phyloP scores from a whole-genome alignment of 2,888 invertebrate genomes.

The Linnaemya vulpina region DNA sequence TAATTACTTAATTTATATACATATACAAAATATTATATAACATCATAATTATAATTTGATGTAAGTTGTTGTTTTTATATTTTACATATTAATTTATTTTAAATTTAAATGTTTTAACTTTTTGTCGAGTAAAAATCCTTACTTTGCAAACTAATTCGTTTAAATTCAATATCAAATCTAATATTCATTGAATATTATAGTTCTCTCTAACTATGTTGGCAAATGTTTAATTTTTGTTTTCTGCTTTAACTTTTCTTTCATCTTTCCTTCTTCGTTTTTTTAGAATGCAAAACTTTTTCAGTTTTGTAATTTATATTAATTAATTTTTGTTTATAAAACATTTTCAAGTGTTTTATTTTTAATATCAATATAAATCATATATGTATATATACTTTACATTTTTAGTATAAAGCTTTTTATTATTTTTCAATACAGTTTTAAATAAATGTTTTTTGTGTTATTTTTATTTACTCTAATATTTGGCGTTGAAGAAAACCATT shows the following conservation, averaged over 20 bases:
- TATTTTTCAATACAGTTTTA: constrained; percentile 53
- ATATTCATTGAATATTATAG: constrained; percentile 56
- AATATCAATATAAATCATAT: constrained; percentile 24
- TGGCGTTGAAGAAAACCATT: constrained; percentile 72
- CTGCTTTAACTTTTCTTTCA: neutral
- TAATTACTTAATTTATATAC: constrained; percentile 52
- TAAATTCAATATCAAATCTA: constrained; percentile 52
- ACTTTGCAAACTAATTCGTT: constrained; percentile 35
- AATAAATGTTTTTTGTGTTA: constrained; percentile 30
- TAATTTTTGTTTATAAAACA: constrained; percentile 34
- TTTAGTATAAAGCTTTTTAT: constrained; percentile 68
- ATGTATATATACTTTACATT: constrained; percentile 63
- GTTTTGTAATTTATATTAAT: neutral
- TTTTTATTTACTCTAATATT: constrained; percentile 61
- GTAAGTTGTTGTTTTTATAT: constrained; percentile 57
- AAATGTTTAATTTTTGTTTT: constrained; percentile 20
- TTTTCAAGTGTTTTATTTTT: constrained; percentile 27
- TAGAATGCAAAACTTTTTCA: neutral
- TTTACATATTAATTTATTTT: constrained; percentile 71
- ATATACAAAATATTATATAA: constrained; percentile 67
- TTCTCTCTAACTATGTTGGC: constrained; percentile 52
- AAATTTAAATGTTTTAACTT: constrained; percentile 73
- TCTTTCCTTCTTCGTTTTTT: constrained; percentile 24
- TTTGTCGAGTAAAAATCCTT: constrained; percentile 3
- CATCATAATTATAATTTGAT: constrained; percentile 18